phyloP scores from a whole-genome alignment of 2,797 vertebrate genomes.

The Carcharodon carcharias region DNA sequence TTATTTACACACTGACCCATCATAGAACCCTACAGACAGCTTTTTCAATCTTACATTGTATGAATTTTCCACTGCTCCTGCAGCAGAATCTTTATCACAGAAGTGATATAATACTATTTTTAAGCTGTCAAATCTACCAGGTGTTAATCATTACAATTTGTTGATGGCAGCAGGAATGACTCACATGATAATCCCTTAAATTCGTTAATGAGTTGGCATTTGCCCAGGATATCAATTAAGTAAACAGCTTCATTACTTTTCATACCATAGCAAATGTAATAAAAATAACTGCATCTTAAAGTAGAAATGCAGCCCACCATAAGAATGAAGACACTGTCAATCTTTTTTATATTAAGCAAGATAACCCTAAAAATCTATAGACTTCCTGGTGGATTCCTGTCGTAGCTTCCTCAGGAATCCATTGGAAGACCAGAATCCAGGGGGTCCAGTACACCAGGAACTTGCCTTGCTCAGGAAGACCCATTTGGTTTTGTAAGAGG shows the following conservation, averaged over 20 bases:
- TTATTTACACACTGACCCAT: not conserved
- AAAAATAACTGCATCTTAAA: not conserved
- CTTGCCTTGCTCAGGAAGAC: not conserved
- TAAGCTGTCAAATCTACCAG: not conserved
- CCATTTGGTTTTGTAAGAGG: not conserved
- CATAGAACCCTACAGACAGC: not conserved
- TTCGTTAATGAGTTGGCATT: too few relatives aligned
- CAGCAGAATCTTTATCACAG: not conserved
- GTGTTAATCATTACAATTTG: not conserved
- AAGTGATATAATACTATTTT: not conserved
- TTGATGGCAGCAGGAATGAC: not conserved
- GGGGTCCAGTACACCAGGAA: not conserved
- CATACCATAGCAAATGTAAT: not conserved
- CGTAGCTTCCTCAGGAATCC: not conserved
- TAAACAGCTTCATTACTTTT: not conserved
- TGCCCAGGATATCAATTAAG: not conserved
- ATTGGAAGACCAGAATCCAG: not conserved
- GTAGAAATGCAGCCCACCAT: not conserved
- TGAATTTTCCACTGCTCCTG: not conserved
- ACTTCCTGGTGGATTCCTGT: not conserved
- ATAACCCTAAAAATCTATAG: not conserved
- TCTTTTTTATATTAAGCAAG: not conserved
- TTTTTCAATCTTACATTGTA: not conserved
- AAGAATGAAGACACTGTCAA: not conserved
- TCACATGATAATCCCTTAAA: too few relatives aligned